Base-by-base conservation (phyloP, 2,888 invertebrate genomes). In the Metalampra italica region DNA sequence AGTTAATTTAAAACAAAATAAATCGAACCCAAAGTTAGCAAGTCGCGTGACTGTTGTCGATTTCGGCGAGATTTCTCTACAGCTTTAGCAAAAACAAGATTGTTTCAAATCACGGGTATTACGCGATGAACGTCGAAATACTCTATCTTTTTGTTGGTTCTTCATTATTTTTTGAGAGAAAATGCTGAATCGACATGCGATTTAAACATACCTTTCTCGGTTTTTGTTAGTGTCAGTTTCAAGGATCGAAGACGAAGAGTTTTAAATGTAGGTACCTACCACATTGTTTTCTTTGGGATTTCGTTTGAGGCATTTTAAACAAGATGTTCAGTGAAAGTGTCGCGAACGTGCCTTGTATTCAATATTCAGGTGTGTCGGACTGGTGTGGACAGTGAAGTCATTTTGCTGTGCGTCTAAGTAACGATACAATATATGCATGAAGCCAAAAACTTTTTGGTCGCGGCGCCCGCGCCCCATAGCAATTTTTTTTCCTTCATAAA, bases 101-200 rank as follows among this genome's bases (percentile, higher is more conserved):
- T 75, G 71, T 76, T 79, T 77, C 72, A 79, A 82, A 85, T 82
- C 68, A 78, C 75, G 62, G 72, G 69, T 66, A 73, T 78, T 79
- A 78, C 74, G 71, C 66, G 70, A 66, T 65, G 66, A 75, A 70
- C 66, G 69, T 60, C 68, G 64, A 76, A 78, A 76, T 68, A 59
- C 62, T 75, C 64, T 65, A 69, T 60, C 49, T 66, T 67, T 72
- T 71, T 69, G 66, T 71, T 66, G 66, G 62, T 68, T 71, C 59
- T 69, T 64, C 57, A 56, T 63, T 61, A 59, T 64, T 39, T 66
- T 67, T 67, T 61, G 58, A 51, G 54, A 67, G 71, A 77, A 80
- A 81, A 80, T 69, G 60, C 56, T 57, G 53, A 59, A 50, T 58
- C 60, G 68, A 73, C 78, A 82, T 77, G 81, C 82, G 64, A 82